Base-by-base conservation (phyloP, 30 jellyfish, hydroid and myxozoan species). In the Nemopilema nomurai region DNA sequence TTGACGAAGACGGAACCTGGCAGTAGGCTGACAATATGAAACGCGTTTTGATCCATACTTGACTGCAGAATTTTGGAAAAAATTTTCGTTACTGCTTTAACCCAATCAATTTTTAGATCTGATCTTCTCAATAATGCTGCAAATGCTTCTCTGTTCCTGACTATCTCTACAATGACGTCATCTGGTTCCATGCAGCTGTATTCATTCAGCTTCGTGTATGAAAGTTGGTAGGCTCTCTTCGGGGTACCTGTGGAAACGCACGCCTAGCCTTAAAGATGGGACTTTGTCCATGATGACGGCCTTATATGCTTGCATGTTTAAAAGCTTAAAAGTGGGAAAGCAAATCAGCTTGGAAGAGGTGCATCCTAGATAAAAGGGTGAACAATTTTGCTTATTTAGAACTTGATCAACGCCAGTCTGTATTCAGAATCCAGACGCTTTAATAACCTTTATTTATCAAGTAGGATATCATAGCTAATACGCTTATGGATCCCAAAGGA, bases 161-260 rank as follows among this genome's bases (percentile, higher is more conserved):
- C 32, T 16, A 64, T 24, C 30, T 24, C 78, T 1, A 65, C 28
- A 62, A 65, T 18, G 16, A 30, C 76, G 19, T 78, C 79, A 33
- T 78, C 87, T 0, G 87, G 87, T 17, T 62, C 20, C 87, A 78
- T 78, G 3, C 9, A 21, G 33, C 79, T 57, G 19, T 53, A 29
- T 33, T 78, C 70, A 0, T 57, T 6, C 4, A 78, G 28, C 66
- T 70, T 70, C 24, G 0, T 28, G 64, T 27, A 70, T 17, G 80
- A 30, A 51, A 70, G 63, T 4, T 4, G 19, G 80, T 30, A 22
- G 20, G 18, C n/a, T 16, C 28, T n/a, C 28, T 63, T 70, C 28
- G 33, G 33, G 4, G 0, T 8, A n/a, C 80, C 80, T 70, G 77
- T 3, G 20, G 24, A 24, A 28, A 17, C 21, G 4, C 1, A 30